These are phyloP conservation scores for Bovichtus variegatus DNA, from an alignment of 2,797 vertebrate species.

Conservation along the genomic window DNA sequence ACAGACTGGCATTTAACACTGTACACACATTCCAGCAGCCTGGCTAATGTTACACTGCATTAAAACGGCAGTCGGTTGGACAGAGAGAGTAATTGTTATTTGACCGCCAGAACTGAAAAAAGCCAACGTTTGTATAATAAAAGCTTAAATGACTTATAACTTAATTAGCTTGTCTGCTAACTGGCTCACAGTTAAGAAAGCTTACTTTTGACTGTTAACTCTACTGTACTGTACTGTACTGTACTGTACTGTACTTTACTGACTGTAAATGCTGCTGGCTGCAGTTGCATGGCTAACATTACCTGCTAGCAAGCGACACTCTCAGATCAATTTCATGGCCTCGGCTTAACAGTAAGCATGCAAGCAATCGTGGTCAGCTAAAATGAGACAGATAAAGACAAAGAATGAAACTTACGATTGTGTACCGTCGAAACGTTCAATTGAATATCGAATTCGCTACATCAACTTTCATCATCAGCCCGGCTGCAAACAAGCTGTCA, in stretches of 20 bases:
- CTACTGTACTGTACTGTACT: too few relatives aligned
- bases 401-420: conserved; percentile 57
- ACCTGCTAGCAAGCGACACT: conserved; percentile 67
- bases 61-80: background rate
- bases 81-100: background rate
- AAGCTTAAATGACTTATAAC: background rate
- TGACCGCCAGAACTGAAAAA: background rate
- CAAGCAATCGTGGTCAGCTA: conserved; percentile 8
- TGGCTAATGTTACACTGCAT: conserved; percentile 25
- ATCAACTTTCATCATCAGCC: conserved; percentile 44
- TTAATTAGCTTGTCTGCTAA: background rate
- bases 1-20: conserved; percentile 31
- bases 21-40: conserved; percentile 28
- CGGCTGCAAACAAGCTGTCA: conserved; percentile 63
- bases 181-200: background rate
- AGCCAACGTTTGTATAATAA: conserved; percentile 7
- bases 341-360: conserved; percentile 52
- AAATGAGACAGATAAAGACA: background rate
- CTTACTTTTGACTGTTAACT: background rate
- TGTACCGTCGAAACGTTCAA: conserved; percentile 39
- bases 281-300: conserved; percentile 61
- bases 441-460: conserved; percentile 25
- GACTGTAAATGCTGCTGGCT: conserved; percentile 19
- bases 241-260: too few relatives aligned
- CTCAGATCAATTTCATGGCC: conserved; percentile 75